Conservation (phyloP, 2,113 vertebrate genomes). For the Pandion haliaetus region DNA sequence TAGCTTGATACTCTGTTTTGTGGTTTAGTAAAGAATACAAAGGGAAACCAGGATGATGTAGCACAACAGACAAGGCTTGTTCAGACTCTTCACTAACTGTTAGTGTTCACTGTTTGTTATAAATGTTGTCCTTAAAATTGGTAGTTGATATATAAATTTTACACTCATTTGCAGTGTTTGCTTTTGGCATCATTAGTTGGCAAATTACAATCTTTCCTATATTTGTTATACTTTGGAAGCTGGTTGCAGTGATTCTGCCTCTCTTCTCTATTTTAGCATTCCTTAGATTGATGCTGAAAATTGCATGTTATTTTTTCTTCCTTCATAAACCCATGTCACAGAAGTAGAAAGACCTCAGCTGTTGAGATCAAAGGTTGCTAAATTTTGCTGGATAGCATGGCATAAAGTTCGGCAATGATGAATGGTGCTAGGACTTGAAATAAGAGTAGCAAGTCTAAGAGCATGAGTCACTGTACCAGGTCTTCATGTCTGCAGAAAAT, state of each 20-base stretch:
- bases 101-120: not conserved
- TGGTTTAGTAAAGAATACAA: not conserved
- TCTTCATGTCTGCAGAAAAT: conserved; percentile 47
- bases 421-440: conserved; percentile 35
- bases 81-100: not conserved
- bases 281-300: conserved; percentile 42
- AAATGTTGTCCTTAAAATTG: not conserved
- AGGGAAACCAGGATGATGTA: not conserved
- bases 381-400: not conserved
- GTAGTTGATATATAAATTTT: not conserved
- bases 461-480: conserved; percentile 41
- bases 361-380: conserved; percentile 46
- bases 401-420: not conserved
- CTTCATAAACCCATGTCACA: not conserved
- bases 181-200: not conserved
- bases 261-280: conserved; percentile 3
- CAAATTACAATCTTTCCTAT: not conserved
- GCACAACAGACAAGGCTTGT: not conserved
- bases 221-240: not conserved
- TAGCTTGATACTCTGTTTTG: not conserved
- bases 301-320: conserved; percentile 47
- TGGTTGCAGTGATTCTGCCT: not conserved
- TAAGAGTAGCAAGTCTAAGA: conserved; percentile 40
- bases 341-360: conserved; percentile 9
- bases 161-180: not conserved